Evolutionary conservation across 2,113 vertebrate genomes (phyloP).

Genomic region (Abramis brama): DNA sequence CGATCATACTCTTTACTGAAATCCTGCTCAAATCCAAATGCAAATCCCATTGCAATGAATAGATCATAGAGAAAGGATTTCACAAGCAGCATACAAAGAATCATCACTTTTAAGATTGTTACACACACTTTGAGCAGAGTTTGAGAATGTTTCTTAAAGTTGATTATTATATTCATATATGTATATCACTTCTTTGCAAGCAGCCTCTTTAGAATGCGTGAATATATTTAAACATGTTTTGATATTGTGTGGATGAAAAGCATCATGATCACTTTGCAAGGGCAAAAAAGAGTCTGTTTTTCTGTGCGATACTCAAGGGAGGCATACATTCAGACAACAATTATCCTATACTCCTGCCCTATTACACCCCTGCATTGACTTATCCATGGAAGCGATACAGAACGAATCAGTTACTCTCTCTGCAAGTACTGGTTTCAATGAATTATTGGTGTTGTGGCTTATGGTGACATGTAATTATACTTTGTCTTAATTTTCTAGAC

Average conservation of each 20-base stretch:
- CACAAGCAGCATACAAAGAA: conserved; percentile 66
- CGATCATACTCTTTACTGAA: conserved; percentile 78
- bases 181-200: not conserved
- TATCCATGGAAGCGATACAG: not conserved
- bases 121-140: conserved; percentile 18
- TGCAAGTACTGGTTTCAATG: not conserved
- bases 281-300: conserved; percentile 1
- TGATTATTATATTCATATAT: not conserved
- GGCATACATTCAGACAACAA: conserved; percentile 22
- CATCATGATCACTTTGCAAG: conserved; percentile 1
- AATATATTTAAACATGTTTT: conserved; percentile 20
- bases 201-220: not conserved
- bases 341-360: conserved; percentile 11
- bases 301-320: not conserved
- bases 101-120: conserved; percentile 41
- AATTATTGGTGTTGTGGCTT: conserved; percentile 2
- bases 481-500: not conserved
- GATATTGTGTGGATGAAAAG: conserved; percentile 20
- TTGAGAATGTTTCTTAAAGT: conserved; percentile 11
- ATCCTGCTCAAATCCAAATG: conserved; percentile 72
- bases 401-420: not conserved
- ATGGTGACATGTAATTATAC: conserved; percentile 2
- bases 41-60: conserved; percentile 66
- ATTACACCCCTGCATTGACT: conserved; percentile 22
- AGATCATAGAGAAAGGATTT: conserved; percentile 69